Evolutionary conservation across 2,888 invertebrate genomes (phyloP).

Genomic region (Drosophila recens): DNA sequence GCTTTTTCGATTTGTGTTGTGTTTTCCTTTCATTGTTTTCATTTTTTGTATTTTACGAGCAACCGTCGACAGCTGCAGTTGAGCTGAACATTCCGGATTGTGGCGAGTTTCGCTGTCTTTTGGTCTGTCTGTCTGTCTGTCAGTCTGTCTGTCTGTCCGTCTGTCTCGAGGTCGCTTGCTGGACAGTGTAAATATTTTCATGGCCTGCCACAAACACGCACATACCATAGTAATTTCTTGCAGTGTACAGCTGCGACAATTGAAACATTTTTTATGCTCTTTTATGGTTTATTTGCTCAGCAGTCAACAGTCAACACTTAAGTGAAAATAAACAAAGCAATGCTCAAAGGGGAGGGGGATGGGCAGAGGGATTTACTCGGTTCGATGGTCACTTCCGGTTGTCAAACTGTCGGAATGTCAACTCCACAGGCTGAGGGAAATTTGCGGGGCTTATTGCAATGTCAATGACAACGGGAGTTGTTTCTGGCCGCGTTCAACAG

Average conservation of each 20-base stretch:
- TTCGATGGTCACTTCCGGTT: conserved; percentile 58
- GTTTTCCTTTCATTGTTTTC: conserved; percentile 49
- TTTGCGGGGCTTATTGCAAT: conserved; percentile 44
- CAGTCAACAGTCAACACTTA: conserved; percentile 61
- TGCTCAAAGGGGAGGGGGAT: not conserved
- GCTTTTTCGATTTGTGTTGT: conserved; percentile 52
- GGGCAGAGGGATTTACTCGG: not conserved
- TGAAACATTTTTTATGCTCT: conserved; percentile 77
- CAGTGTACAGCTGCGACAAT: conserved; percentile 70
- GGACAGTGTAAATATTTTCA: conserved; percentile 60
- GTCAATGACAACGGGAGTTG: conserved; percentile 8
- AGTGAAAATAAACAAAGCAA: conserved; percentile 73
- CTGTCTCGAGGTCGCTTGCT: conserved; percentile 31
- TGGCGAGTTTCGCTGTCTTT: not conserved
- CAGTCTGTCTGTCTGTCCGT: conserved; percentile 27
- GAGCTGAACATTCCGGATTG: conserved; percentile 43
- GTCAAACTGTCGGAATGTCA: conserved; percentile 20
- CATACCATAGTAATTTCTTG: conserved; percentile 48
- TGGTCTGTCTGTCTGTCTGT: conserved; percentile 16
- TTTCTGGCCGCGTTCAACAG: not conserved
- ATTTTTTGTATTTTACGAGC: conserved; percentile 72
- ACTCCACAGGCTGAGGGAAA: conserved; percentile 36
- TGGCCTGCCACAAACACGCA: conserved; percentile 38
- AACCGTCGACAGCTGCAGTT: conserved; percentile 63
- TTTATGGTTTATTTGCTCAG: conserved; percentile 72